phyloP scores from a whole-genome alignment of 1,140 invertebrate genomes.

The Drosophila malerkotliana region DNA sequence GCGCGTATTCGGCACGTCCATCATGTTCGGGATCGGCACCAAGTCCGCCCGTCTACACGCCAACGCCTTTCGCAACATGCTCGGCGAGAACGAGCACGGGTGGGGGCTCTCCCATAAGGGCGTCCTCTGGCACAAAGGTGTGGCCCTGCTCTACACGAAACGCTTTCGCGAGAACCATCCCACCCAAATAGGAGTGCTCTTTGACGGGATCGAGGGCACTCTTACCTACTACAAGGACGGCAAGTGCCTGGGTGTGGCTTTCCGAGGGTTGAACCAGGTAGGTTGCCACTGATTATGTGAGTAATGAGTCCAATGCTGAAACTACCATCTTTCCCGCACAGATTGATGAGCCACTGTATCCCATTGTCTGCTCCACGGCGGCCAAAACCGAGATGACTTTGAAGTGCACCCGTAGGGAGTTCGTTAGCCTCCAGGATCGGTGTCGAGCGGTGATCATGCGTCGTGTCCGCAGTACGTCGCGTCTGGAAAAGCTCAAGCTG shows the following conservation, averaged over 20 bases:
- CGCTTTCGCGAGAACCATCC: constrained; percentile 89
- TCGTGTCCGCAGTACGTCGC: constrained; percentile 75
- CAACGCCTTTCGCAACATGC: constrained; percentile 88
- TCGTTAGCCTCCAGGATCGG: constrained; percentile 88
- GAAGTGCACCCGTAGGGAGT: constrained; percentile 86
- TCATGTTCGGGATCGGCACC: constrained; percentile 91
- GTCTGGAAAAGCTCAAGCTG: constrained; percentile 84
- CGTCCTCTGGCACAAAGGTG: constrained; percentile 88
- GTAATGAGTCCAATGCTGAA: neutral
- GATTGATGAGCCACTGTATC: constrained; percentile 87
- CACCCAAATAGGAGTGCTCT: constrained; percentile 88
- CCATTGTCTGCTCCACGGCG: constrained; percentile 89
- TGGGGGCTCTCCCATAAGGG: constrained; percentile 92
- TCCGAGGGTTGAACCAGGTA: constrained; percentile 85
- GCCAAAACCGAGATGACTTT: constrained; percentile 91
- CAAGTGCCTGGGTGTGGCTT: constrained; percentile 86
- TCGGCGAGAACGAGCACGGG: constrained; percentile 89
- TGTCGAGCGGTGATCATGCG: constrained; percentile 86
- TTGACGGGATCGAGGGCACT: constrained; percentile 88
- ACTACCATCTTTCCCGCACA: constrained; percentile 7
- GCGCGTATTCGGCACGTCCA: constrained; percentile 90
- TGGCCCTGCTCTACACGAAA: constrained; percentile 87
- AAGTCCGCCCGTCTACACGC: constrained; percentile 87
- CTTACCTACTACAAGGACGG: constrained; percentile 91
- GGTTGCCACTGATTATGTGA: constrained; percentile 31